phyloP scores from a whole-genome alignment of 2,888 invertebrate species.

The Germaria angustata region DNA sequence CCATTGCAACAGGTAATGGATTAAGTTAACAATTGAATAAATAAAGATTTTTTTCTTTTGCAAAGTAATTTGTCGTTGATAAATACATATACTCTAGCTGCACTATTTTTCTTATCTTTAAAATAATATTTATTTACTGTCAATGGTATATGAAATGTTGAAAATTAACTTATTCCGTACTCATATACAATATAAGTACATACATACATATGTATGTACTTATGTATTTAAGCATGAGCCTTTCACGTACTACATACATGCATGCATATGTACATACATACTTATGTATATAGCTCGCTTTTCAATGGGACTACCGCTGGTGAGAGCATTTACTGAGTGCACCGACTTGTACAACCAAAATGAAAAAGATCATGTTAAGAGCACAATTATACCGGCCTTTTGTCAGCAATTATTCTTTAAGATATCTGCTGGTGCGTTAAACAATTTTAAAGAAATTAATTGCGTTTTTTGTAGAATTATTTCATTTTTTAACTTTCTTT shows the following conservation, averaged over 20 bases:
- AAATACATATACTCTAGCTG: background rate
- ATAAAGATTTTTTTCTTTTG: background rate
- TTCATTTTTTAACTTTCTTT: background rate
- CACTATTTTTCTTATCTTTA: conserved; percentile 12
- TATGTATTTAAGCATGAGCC: background rate
- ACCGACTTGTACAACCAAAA: background rate
- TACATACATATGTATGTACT: no score
- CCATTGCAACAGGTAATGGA: conserved; percentile 80
- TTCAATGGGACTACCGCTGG: background rate
- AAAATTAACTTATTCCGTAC: background rate
- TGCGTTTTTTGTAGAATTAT: background rate
- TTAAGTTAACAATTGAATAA: background rate
- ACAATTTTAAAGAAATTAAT: background rate
- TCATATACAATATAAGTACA: no score
- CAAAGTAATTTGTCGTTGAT: background rate
- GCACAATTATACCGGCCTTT: background rate
- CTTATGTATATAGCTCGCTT: background rate
- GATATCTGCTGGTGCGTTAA: background rate
- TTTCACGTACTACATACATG: background rate
- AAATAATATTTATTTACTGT: conserved; percentile 1
- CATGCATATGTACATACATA: no score
- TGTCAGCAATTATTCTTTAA: background rate
- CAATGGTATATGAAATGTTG: conserved; percentile 2
- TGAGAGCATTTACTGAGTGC: background rate
- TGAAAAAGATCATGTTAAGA: background rate